These are phyloP conservation scores for Cordylochernes scorpioides DNA, from an alignment of 2,888 invertebrate genomes.

Conservation along the genomic window DNA sequence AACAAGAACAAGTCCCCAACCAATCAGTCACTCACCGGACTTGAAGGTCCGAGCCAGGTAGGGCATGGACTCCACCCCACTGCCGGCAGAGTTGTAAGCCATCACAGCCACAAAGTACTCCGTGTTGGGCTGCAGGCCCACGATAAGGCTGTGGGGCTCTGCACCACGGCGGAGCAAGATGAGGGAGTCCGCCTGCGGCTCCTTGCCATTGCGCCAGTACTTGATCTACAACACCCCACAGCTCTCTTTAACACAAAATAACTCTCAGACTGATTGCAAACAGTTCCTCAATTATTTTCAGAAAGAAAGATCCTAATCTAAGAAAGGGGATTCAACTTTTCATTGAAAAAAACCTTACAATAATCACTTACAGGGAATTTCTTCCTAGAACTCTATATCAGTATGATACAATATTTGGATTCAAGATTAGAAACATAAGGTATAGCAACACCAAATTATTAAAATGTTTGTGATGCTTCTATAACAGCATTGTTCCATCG, in stretches of 20 bases:
- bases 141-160: conserved; percentile 59
- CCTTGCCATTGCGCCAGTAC: conserved; percentile 47
- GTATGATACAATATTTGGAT: too few species aligned
- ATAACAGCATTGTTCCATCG: too few species aligned
- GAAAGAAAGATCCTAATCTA: not conserved
- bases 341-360: too few species aligned
- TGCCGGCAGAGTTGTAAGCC: conserved; percentile 85
- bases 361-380: too few species aligned
- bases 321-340: too few species aligned
- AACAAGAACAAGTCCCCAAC: too few species aligned
- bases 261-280: too few species aligned
- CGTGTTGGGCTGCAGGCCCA: conserved; percentile 69
- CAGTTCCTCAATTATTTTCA: not conserved
- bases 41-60: conserved; percentile 31
- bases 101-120: conserved; percentile 80
- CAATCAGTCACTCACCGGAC: conserved; percentile 16
- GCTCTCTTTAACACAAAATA: too few species aligned
- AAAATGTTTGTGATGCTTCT: too few species aligned
- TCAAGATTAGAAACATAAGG: too few species aligned
- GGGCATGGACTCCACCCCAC: conserved; percentile 78
- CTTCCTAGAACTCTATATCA: too few species aligned
- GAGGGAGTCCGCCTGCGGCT: conserved; percentile 30
- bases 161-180: conserved; percentile 44
- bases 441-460: too few species aligned
- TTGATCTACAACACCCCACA: conserved; percentile 44